Percentiles rank a stretch among this genome's conserved stretches.
These are phyloP conservation scores for Odobenus rosmarus DNA, from an alignment of 2,113 vertebrate genomes.

Conservation along the genomic window DNA sequence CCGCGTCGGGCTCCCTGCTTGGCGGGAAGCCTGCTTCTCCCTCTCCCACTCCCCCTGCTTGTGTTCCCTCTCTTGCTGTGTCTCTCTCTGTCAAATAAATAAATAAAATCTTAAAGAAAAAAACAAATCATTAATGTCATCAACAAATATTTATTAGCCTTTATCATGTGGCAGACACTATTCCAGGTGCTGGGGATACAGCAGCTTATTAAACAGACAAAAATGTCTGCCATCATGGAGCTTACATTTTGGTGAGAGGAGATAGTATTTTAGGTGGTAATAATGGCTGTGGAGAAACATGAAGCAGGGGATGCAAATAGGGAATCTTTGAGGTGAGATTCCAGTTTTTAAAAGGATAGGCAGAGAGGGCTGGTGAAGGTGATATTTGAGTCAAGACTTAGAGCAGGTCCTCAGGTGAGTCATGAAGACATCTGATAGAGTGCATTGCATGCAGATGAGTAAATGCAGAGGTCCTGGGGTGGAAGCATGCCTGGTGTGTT, in stretches of 20 bases:
- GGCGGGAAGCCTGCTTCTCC: no score
- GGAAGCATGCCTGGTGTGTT: background rate
- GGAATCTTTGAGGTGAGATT: background rate
- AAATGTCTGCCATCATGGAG: background rate
- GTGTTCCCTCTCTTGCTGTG: no score
- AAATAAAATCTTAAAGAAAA: no score
- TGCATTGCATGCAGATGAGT: background rate
- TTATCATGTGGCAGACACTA: background rate
- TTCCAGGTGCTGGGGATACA: background rate
- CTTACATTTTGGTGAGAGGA: background rate
- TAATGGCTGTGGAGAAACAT: background rate
- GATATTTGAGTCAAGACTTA: background rate
- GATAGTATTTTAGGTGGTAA: background rate
- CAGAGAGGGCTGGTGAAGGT: background rate
- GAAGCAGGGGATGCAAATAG: background rate
- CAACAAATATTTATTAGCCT: background rate
- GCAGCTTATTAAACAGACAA: background rate
- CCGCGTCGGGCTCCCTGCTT: no score
- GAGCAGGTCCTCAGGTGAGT: conserved; percentile 1
- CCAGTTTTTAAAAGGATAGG: background rate
- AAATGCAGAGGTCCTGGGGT: background rate
- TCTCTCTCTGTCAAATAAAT: no score
- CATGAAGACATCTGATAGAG: background rate
- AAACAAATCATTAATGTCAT: background rate
- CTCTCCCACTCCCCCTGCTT: no score